Evolutionary conservation across 2,797 vertebrate genomes (phyloP).

Genomic region (Scarus forsteni): DNA sequence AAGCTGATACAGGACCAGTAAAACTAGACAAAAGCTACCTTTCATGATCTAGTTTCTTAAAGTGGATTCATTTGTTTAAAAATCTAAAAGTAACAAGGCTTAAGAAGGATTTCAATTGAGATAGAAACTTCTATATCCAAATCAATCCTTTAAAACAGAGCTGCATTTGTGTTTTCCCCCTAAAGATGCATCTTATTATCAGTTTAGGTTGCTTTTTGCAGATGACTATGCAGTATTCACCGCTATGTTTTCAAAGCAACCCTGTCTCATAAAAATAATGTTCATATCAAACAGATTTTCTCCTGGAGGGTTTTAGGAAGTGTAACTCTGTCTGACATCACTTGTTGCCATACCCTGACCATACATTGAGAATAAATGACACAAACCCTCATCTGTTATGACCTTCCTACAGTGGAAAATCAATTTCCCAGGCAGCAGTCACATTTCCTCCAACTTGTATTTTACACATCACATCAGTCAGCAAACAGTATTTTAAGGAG

Average conservation of each 20-base stretch:
- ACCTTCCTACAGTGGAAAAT: neutral
- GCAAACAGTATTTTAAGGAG: slow-evolving; percentile 11
- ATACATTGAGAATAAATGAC: neutral
- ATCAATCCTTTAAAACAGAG: slow-evolving; percentile 17
- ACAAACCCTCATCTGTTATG: too few species aligned
- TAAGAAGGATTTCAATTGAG: too few species aligned
- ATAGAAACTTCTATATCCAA: slow-evolving; percentile 13
- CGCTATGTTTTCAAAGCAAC: slow-evolving; percentile 26
- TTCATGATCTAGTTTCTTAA: too few species aligned
- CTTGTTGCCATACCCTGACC: neutral
- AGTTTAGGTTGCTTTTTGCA: neutral
- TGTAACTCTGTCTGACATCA: neutral
- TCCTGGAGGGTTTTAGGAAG: neutral
- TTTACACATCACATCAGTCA: neutral
- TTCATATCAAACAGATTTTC: slow-evolving; percentile 3
- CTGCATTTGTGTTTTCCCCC: slow-evolving; percentile 7
- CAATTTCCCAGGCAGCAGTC: neutral
- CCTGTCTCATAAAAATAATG: slow-evolving; percentile 24
- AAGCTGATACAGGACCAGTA: too few species aligned
- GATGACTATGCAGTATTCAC: slow-evolving; percentile 12
- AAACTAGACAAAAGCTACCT: too few species aligned
- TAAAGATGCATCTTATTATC: neutral
- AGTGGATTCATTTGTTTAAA: too few species aligned
- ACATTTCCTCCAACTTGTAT: slow-evolving; percentile 3
- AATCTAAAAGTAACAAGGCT: too few species aligned